phyloP scores from a whole-genome alignment of 1,140 invertebrate genomes.

The Drosophila quadrilineata region DNA sequence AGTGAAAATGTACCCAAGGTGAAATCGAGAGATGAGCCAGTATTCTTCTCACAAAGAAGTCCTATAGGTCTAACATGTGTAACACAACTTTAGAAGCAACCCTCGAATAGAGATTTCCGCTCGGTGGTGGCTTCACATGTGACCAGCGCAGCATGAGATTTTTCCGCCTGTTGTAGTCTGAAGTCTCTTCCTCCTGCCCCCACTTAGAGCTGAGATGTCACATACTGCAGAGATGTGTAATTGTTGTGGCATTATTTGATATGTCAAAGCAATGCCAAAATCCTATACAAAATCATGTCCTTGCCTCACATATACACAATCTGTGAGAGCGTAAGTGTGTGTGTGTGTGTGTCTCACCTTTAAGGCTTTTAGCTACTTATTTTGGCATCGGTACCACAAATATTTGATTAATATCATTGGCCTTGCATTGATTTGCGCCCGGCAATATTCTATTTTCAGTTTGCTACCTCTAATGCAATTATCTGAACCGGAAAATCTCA shows the following conservation, averaged over 20 bases:
- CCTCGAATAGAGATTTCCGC: conserved; percentile 9
- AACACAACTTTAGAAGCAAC: neutral
- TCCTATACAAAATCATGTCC: conserved; percentile 45
- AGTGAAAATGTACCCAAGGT: conserved; percentile 45
- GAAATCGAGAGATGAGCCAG: conserved; percentile 8
- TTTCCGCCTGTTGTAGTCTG: conserved; percentile 48
- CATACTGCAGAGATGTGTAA: conserved; percentile 59
- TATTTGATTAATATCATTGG: conserved; percentile 71
- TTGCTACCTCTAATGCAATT: conserved; percentile 61
- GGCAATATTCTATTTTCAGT: conserved; percentile 59
- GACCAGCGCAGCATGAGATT: conserved; percentile 68
- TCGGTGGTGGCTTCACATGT: conserved; percentile 42
- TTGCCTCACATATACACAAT: conserved; percentile 21
- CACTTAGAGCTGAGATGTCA: conserved; percentile 15
- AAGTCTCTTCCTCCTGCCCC: conserved; percentile 22
- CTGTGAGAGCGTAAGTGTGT: neutral
- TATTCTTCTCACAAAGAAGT: neutral
- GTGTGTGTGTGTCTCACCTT: conserved; percentile 25
- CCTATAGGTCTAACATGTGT: neutral
- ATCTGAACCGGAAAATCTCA: conserved; percentile 61
- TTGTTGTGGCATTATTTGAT: conserved; percentile 78
- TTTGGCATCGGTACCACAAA: conserved; percentile 57
- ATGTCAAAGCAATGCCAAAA: conserved; percentile 75
- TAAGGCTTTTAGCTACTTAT: conserved; percentile 37
- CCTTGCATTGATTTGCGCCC: conserved; percentile 45